Conservation (phyloP, 2,797 vertebrate species). For the Pantherophis alleghaniensis region DNA sequence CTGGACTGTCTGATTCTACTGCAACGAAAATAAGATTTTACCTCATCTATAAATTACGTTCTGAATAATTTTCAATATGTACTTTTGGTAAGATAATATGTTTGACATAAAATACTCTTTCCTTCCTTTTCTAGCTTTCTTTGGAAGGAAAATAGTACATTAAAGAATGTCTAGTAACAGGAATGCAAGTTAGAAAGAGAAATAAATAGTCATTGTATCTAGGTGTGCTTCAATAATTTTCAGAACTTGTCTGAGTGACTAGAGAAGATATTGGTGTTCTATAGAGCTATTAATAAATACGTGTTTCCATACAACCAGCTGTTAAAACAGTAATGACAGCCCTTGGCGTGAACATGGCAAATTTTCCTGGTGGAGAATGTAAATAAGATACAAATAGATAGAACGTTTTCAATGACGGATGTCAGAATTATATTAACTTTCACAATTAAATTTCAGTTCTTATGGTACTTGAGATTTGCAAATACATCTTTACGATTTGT, state of each 20-base stretch:
- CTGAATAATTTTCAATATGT: background rate
- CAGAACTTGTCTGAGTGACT: conserved; percentile 25
- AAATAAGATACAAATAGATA: conserved; percentile 56
- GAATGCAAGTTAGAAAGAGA: conserved; percentile 15
- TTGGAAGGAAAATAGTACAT: background rate
- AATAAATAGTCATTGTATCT: background rate
- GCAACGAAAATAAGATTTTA: background rate
- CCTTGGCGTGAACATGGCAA: conserved; percentile 42
- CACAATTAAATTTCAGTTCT: conserved; percentile 39
- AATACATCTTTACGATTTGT: background rate
- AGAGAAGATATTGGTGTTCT: conserved; percentile 19
- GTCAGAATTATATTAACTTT: conserved; percentile 45
- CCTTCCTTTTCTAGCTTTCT: too few relatives aligned
- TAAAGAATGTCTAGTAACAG: background rate
- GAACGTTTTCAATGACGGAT: conserved; percentile 41
- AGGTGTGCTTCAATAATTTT: background rate
- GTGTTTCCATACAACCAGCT: conserved; percentile 58
- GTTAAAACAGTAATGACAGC: conserved; percentile 60
- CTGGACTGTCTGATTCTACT: background rate
- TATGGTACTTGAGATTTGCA: background rate
- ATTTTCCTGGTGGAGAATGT: conserved; percentile 51
- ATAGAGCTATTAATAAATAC: conserved; percentile 50
- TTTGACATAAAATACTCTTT: background rate
- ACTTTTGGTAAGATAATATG: background rate
- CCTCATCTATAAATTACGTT: rapidly evolving